Evolutionary conservation across 2,113 vertebrate species (phyloP).

Genomic region (Aythya baeri): DNA sequence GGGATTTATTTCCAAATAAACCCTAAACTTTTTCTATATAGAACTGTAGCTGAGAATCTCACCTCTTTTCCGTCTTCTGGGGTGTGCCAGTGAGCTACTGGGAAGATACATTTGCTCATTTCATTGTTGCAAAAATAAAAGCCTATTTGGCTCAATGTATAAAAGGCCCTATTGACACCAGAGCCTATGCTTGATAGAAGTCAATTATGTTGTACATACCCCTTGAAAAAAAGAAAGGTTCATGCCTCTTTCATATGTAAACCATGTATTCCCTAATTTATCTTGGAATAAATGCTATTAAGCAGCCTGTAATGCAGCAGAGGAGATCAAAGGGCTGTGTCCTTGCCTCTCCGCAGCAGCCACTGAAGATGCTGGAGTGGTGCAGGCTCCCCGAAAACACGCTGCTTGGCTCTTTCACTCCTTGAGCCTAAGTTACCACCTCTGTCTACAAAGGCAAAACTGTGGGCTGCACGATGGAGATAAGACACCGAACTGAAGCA

Average conservation of each 20-base stretch:
- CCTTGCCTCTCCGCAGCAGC: background rate
- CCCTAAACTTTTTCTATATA: background rate
- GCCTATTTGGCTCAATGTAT: background rate
- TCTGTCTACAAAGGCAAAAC: background rate
- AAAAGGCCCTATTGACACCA: background rate
- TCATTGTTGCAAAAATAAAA: slow-evolving; percentile 6
- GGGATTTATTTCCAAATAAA: background rate
- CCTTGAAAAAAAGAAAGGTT: background rate
- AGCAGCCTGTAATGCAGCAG: background rate
- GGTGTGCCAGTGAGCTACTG: background rate
- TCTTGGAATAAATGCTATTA: background rate
- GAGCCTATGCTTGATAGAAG: background rate
- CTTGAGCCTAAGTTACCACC: background rate
- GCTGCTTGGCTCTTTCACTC: background rate
- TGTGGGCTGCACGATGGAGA: slow-evolving; percentile 31
- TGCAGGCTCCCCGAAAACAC: background rate
- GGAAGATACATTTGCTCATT: background rate
- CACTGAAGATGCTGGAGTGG: background rate
- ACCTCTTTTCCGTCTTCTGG: background rate
- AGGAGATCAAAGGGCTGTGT: background rate
- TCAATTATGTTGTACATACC: background rate
- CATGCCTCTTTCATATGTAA: background rate
- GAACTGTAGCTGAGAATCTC: background rate
- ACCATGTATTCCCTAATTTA: background rate
- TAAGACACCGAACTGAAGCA: slow-evolving; percentile 55